Evolutionary conservation across 1,140 invertebrate species (phyloP).

Genomic region (Caenorhabditis tropicalis): DNA sequence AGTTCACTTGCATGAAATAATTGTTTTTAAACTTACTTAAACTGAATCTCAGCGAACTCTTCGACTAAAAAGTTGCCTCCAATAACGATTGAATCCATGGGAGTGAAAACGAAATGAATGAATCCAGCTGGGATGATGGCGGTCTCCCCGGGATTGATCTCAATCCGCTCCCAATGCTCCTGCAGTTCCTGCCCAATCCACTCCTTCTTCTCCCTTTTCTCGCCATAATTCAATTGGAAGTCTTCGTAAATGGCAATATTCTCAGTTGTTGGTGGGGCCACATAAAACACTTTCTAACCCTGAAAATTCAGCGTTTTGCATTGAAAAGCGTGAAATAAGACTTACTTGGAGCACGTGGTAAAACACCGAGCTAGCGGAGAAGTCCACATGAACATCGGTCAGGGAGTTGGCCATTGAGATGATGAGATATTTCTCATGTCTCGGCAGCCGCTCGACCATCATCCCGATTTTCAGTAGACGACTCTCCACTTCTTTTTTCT

Average conservation of each 20-base stretch:
- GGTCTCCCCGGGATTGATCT: background rate
- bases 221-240: background rate
- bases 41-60: background rate
- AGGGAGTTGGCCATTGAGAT: background rate
- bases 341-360: background rate
- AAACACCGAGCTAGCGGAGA: background rate
- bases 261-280: background rate
- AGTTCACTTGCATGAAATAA: too few species aligned
- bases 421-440: background rate
- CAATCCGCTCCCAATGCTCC: background rate
- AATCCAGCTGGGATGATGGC: background rate
- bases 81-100: background rate
- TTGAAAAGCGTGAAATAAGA: background rate
- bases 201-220: too few species aligned
- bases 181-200: background rate
- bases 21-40: slow-evolving; percentile 9
- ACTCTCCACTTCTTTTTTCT: too few species aligned
- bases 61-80: background rate
- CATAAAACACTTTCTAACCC: background rate
- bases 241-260: background rate
- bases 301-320: background rate
- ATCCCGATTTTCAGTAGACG: too few species aligned
- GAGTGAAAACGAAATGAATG: background rate
- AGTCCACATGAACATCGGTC: background rate
- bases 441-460: background rate